A percentile compares a stretch with the other conserved stretches of the same genome.
These are phyloP conservation scores for Sebastes hubbsi DNA, from an alignment of 2,797 vertebrate genomes.

Conservation along the genomic window DNA sequence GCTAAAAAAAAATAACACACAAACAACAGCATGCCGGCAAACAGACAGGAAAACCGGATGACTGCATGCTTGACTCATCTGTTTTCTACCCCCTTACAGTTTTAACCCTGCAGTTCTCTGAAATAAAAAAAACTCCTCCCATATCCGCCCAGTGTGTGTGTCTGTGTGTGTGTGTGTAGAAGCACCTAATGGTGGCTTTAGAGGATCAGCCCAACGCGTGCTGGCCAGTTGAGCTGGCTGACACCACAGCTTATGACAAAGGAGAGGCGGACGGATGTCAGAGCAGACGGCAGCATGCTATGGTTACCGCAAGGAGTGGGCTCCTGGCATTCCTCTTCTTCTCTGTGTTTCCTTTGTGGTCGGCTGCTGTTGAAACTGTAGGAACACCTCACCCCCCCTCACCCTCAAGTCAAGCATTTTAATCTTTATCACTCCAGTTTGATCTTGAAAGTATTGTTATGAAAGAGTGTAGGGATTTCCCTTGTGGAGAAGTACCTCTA, in stretches of 20 bases:
- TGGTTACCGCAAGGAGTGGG: conserved; percentile 61
- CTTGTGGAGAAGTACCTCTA: conserved; percentile 40
- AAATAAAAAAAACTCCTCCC: conserved; percentile 61
- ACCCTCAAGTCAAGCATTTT: conserved; percentile 44
- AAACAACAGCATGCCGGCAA: conserved; percentile 54
- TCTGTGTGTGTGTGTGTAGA: conserved; percentile 31
- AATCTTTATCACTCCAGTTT: conserved; percentile 36
- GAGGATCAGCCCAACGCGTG: conserved; percentile 67
- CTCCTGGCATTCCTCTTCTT: conserved; percentile 51
- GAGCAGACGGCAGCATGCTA: conserved; percentile 53
- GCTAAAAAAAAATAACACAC: conserved; percentile 15
- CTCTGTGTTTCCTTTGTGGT: conserved; percentile 61
- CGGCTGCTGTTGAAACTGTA: conserved; percentile 36
- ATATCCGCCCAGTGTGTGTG: conserved; percentile 64
- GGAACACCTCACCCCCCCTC: conserved; percentile 28
- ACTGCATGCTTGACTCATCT: conserved; percentile 83
- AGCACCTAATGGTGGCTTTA: conserved; percentile 63
- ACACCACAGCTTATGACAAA: conserved; percentile 65
- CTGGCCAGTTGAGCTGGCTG: conserved; percentile 62
- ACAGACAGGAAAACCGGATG: conserved; percentile 74
- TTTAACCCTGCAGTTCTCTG: conserved; percentile 55
- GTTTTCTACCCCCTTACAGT: conserved; percentile 75
- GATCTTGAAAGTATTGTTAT: conserved; percentile 23
- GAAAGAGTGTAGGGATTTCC: conserved; percentile 46
- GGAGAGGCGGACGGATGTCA: conserved; percentile 60